Base-by-base conservation (phyloP, 2,113 vertebrate species). In the Lanius collurio region DNA sequence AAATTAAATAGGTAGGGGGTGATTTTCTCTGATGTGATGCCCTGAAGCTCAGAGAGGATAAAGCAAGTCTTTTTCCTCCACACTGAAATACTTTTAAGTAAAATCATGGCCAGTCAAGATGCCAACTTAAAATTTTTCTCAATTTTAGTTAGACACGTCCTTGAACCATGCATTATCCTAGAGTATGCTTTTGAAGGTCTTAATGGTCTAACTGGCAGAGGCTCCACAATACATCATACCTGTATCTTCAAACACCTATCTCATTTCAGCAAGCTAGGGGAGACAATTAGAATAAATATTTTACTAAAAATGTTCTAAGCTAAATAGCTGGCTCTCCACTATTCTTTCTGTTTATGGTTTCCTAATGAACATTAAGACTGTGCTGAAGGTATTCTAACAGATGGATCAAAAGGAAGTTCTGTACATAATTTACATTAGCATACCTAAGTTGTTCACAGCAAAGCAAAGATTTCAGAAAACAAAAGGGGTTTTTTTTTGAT, bases 221-320 rank as follows among this genome's bases (percentile, higher is more conserved):
- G 68, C 49, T 83, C 47, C 84, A 52, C 52, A 62, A 59, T 84
- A 19, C 18, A 55, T 95, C 94, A 92, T 71, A 92, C 47, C 42
- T 83, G 14, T 71, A 41, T 89, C 87, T 95, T 96, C 90, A 97
- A 86, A 96, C 79, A 94, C 87, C 67, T 94, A 78, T 70, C 81
- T 82, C 33, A 76, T 39, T 93, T 82, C 55, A 90, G 74, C 30
- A 80, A 90, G 39, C 49, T 60, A 62, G 69, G 77, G 17, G 53
- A 97, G 95, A 97, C 86, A 90, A 94, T 94, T 96, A 92, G 60
- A 97, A 95, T 97, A 98, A 98, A 98, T 95, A 96, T 97, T 97
- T 96, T 89, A 93, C 15, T 39, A 44, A 95, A 94, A 90, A 63
- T 69, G 23, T 89, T 97, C 95, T 77, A 93, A 94, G 59, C 78